Conservation (phyloP, 2,888 invertebrate genomes). For the Iselma pallidipennis region DNA sequence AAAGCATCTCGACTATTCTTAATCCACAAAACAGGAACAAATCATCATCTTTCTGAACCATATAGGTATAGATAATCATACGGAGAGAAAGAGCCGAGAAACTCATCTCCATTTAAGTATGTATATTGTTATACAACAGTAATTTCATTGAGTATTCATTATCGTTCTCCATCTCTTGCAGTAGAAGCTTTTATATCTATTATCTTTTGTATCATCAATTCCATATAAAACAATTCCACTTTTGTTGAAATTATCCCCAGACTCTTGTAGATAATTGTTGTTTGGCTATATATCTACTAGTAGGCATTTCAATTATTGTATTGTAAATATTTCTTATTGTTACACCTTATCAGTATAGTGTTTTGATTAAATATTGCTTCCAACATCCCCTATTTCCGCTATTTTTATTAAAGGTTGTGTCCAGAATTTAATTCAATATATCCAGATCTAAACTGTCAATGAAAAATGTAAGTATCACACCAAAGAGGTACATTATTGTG, state of each 20-base stretch:
- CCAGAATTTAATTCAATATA: neutral
- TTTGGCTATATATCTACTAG: neutral
- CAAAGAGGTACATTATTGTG: neutral
- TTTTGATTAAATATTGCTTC: neutral
- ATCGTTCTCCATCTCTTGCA: too few relatives aligned
- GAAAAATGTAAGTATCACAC: neutral
- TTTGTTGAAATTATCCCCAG: too few relatives aligned
- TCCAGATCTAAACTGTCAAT: neutral
- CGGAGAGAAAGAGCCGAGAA: neutral
- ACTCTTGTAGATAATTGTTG: neutral
- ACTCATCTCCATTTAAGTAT: neutral
- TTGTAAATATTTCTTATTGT: neutral
- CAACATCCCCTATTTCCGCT: neutral
- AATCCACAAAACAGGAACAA: neutral
- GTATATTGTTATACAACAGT: neutral
- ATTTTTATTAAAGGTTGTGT: neutral
- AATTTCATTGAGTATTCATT: neutral
- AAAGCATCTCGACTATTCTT: neutral
- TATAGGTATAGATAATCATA: too few relatives aligned
- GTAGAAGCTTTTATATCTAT: neutral
- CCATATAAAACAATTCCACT: too few relatives aligned
- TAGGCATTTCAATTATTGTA: too few relatives aligned
- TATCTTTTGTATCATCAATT: neutral
- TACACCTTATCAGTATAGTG: neutral
- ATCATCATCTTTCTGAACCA: too few relatives aligned